phyloP scores from a whole-genome alignment of 1,140 invertebrate genomes.

The Microvelia longipes region DNA sequence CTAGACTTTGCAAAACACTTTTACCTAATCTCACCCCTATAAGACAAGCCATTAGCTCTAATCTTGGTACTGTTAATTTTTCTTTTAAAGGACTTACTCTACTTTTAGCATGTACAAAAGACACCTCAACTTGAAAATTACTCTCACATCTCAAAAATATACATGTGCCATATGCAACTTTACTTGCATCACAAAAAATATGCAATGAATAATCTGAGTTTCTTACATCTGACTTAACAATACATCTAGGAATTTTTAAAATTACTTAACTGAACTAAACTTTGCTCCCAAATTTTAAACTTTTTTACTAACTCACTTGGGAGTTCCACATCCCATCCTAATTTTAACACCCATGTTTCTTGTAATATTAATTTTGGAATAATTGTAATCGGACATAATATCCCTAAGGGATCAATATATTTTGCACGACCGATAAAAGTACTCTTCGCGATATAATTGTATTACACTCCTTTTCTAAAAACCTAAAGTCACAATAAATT shows the following conservation, averaged over 20 bases:
- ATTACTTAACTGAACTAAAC: background rate
- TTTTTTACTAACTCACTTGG: too few species aligned
- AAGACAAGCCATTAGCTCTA: background rate
- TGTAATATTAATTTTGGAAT: too few species aligned
- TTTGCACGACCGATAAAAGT: too few species aligned
- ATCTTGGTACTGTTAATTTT: background rate
- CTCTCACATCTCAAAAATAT: background rate
- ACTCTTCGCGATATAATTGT: too few species aligned
- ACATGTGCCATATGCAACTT: background rate
- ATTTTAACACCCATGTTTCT: too few species aligned
- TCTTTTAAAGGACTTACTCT: background rate
- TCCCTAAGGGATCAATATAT: too few species aligned
- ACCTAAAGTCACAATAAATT: too few species aligned
- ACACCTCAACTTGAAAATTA: background rate
- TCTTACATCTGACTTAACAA: background rate
- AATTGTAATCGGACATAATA: too few species aligned
- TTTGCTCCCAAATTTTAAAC: too few species aligned
- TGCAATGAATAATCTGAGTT: background rate
- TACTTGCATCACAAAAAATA: background rate
- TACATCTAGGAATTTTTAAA: background rate
- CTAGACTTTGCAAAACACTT: background rate
- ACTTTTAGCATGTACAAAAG: background rate
- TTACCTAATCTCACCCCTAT: background rate
- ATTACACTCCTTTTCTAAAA: too few species aligned
- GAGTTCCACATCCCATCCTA: too few species aligned